Percentiles rank a stretch among this genome's conserved stretches.
Conservation (phyloP, 1,140 invertebrate species). For the Pollicipes pollicipes region DNA sequence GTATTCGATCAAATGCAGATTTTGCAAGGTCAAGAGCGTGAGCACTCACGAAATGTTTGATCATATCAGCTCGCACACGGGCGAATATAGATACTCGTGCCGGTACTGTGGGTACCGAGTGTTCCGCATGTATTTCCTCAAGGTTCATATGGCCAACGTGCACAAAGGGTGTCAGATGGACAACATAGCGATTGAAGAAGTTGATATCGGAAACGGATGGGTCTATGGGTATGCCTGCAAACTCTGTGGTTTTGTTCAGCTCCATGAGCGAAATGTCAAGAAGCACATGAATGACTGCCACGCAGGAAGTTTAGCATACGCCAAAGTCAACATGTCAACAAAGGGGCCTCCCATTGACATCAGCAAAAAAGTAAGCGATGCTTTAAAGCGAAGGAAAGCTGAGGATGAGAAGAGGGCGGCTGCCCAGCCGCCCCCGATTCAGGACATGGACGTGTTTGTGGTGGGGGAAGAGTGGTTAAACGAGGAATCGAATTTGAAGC, state of each 20-base stretch:
- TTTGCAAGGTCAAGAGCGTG: neutral
- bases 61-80: neutral
- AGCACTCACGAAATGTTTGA: neutral
- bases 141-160: neutral
- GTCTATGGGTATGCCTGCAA: neutral
- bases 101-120: neutral
- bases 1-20: neutral
- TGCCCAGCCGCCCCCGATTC: neutral
- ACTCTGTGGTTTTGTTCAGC: neutral
- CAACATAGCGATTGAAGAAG: neutral
- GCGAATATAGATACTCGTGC: neutral
- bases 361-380: neutral
- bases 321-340: neutral
- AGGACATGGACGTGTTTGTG: neutral
- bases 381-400: neutral
- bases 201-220: neutral
- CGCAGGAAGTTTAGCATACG: neutral
- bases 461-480: neutral
- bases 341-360: neutral
- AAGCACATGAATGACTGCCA: neutral
- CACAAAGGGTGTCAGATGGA: neutral
- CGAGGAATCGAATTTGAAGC: neutral
- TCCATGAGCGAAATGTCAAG: neutral
- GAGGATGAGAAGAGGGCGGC: neutral
- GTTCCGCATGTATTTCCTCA: neutral